phyloP scores from a whole-genome alignment of 2,797 vertebrate species.

The Falco naumanni region DNA sequence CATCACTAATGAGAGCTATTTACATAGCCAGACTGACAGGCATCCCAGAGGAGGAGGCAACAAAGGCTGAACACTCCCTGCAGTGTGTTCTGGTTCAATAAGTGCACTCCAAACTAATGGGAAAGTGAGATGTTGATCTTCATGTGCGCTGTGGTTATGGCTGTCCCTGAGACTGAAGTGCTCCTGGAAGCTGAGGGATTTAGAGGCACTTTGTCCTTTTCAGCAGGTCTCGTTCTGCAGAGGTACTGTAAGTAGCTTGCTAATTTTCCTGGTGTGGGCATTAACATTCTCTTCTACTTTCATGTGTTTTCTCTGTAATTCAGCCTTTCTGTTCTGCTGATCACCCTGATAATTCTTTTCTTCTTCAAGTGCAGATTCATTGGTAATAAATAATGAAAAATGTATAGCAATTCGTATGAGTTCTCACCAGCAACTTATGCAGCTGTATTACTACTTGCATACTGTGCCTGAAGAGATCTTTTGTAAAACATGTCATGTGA shows the following conservation, averaged over 20 bases:
- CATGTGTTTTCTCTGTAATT: neutral
- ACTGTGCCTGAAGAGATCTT: neutral
- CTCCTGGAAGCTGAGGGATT: neutral
- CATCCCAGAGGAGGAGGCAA: neutral
- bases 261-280: neutral
- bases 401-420: neutral
- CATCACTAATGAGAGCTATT: neutral
- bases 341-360: neutral
- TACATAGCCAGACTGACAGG: neutral
- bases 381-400: neutral
- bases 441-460: neutral
- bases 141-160: neutral
- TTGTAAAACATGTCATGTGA: fast-evolving
- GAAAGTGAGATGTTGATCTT: neutral
- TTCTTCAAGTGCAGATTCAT: neutral
- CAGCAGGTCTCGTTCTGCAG: neutral
- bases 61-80: neutral
- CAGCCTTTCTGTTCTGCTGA: neutral
- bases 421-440: neutral
- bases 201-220: neutral
- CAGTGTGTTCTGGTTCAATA: neutral
- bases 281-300: neutral
- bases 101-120: neutral
- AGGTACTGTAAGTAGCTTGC: neutral
- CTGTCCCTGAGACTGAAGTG: neutral